Percentiles rank a stretch among this genome's conserved stretches.
phyloP scores from a whole-genome alignment of 2,797 vertebrate genomes.

The Sphenopsis melanotis region DNA sequence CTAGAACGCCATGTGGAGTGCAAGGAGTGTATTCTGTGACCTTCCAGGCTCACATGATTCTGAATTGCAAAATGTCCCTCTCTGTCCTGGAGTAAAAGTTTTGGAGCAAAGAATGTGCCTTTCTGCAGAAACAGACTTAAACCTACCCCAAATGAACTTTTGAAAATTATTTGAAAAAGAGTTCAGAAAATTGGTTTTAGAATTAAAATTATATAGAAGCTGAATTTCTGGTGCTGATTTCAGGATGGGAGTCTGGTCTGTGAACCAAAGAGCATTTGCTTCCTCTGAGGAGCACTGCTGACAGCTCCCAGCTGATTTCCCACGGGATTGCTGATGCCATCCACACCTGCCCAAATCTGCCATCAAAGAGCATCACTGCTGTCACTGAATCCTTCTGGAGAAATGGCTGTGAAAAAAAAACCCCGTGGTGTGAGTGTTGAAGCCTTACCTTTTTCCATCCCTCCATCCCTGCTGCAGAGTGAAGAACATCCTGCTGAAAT shows the following conservation, averaged over 20 bases:
- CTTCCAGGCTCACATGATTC: neutral
- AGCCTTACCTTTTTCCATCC: neutral
- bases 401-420: neutral
- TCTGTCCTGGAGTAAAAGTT: neutral
- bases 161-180: neutral
- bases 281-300: accelerated
- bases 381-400: neutral
- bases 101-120: neutral
- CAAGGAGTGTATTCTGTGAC: neutral
- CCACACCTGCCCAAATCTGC: neutral
- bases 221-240: neutral
- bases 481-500: conserved; percentile 97
- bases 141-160: accelerated
- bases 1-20: neutral
- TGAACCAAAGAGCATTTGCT: neutral
- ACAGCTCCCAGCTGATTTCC: neutral
- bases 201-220: neutral
- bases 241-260: neutral
- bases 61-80: neutral
- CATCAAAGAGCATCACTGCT: neutral
- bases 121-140: neutral
- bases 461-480: conserved; percentile 75
- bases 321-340: neutral
- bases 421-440: accelerated
- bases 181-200: neutral